Evolutionary conservation across 2,113 vertebrate species (phyloP), one percentile per base, ranked within the genome.

Genomic region (Oncorhynchus kisutch): DNA sequence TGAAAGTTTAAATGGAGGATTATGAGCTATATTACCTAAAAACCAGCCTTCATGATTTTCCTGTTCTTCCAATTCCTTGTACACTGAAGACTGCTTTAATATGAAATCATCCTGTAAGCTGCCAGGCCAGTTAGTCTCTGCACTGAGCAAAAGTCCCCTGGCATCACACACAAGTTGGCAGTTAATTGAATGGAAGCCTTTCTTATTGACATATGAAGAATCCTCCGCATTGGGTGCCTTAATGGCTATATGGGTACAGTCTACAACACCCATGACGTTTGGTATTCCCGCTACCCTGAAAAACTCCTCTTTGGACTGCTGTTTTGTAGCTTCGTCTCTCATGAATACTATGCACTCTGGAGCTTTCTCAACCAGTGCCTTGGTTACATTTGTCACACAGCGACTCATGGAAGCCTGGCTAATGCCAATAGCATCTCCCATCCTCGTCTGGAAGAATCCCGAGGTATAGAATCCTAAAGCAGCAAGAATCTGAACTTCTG

Each of bases 351-450:
- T 97, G 73, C 97, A 97, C 86, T 96, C 94, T 0, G 95, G 87
- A 4, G 95, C 95, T 85, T 96, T 96, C 85, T 97, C 96, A 77
- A 97, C 96, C 81, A 99, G 83, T 0, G 96, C 97, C 84, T 94
- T 96, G 0, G 97, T 99, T 78, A 99, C 97, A 1, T 98, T 96
- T 73, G 97, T 94, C 79, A 99, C 97, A 4, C 97, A 99, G 73
- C 97, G 95, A 25, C 97, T 98, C 97, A 99, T 99, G 13, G 97
- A 99, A 2, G 97, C 97, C 88, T 99, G 97, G 76, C 97, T 99
- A 84, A 99, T 99, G 64, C 97, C 97, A 4, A 99, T 97, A 16
- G 95, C 95, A 27, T 98, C 96, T 45, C 96, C 97, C 96, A 99
- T 98, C 4, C 95, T 95, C 2, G 97, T 98, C 92, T 99, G 97